Base-by-base conservation (phyloP, 2,113 vertebrate species). In the Phasianus colchicus region DNA sequence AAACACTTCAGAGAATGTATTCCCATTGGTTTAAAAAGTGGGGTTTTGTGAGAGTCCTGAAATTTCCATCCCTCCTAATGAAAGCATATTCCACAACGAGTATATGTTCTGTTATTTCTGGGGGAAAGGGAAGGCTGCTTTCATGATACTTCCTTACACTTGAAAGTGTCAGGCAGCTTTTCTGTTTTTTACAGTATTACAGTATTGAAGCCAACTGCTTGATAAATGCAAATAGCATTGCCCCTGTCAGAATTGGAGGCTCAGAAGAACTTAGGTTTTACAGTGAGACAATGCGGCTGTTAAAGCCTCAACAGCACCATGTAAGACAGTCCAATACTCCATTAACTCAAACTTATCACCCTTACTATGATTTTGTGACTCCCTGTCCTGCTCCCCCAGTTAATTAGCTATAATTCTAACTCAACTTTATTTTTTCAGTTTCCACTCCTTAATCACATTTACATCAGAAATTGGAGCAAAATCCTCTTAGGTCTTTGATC, bases 11-110 rank as follows among this genome's bases (percentile, higher is more conserved):
- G 30, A 77, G 60, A 77, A 38, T 30, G 52, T 86, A 93, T 88
- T 83, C 65, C 57, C 13, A 12, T 22, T 50, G 48, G 12, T 72
- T 88, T 90, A 57, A 77, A 92, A 79, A 52, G 9, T 48, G 34
- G 2, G 10, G 50, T 58, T 91, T 92, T 83, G 85, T 36, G 54
- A 55, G 55, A 24, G 55, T 74, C 61, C 75, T 93, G 88, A 83
- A 92, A 80, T 95, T 88, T 94, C 86, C 73, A 65, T 65, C 27
- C n/a, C 65, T 91, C 89, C 86, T 83, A 91, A 92, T 32, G 83
- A 63, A 63, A 65, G 64, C 42, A 10, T 79, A 43, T 71, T 69
- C 69, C 74, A 86, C 63, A 71, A 55, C 4, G 24, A 80, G 64
- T 75, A 88, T 77, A 77, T 70, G 65, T 81, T 88, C 69, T 83